Evolutionary conservation across 2,113 vertebrate species (phyloP).

Genomic region (Perca schrenkii): DNA sequence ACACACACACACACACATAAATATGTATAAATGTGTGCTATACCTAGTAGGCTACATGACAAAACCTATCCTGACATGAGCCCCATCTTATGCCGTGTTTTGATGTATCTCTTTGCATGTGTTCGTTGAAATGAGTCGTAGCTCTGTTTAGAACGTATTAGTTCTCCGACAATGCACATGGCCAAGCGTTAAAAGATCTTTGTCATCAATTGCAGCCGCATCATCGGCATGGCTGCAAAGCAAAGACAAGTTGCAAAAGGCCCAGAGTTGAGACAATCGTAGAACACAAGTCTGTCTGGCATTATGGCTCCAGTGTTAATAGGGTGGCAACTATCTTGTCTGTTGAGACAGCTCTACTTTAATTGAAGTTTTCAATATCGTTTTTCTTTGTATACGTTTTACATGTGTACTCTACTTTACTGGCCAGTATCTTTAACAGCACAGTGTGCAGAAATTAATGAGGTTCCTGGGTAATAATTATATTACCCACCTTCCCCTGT

Average conservation of each 20-base stretch:
- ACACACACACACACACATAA: neutral
- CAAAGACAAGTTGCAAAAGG: neutral
- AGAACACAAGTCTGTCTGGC: neutral
- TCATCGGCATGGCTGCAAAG: neutral
- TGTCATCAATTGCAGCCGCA: neutral
- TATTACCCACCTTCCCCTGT: conserved; percentile 10
- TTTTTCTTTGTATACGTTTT: neutral
- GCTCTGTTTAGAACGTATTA: neutral
- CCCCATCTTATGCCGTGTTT: neutral
- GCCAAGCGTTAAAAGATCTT: neutral
- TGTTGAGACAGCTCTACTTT: neutral
- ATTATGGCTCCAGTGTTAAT: neutral
- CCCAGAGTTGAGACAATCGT: neutral
- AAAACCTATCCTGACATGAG: neutral
- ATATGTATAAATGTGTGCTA: neutral
- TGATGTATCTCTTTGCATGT: neutral
- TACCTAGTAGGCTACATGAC: neutral
- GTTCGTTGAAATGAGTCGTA: neutral
- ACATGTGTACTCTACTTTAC: neutral
- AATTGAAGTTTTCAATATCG: neutral
- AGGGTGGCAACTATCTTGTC: neutral
- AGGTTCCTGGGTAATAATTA: conserved; percentile 13
- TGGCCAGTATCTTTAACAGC: neutral
- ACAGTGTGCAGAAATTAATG: neutral
- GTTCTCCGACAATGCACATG: neutral